Percentiles rank a stretch among this genome's conserved stretches.
Conservation (phyloP, 2,113 vertebrate genomes). For the Suncus etruscus region DNA sequence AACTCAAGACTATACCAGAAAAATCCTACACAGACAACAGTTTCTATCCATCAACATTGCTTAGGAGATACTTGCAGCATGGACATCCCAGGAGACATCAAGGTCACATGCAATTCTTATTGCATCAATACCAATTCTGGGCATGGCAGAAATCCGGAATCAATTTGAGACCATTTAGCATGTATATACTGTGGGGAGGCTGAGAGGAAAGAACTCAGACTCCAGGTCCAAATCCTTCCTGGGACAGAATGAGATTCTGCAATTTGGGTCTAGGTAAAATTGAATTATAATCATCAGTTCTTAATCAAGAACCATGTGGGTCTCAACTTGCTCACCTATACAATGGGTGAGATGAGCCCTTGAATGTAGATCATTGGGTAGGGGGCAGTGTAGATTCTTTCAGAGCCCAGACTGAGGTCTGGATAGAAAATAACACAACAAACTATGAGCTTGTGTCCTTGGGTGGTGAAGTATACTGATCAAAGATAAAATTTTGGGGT, state of each 20-base stretch:
- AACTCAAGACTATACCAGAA: not conserved
- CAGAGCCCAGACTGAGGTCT: not conserved
- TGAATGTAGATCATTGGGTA: not conserved
- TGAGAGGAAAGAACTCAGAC: not conserved
- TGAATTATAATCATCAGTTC: not conserved
- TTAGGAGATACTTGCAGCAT: not conserved
- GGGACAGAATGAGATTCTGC: not conserved
- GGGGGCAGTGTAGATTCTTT: not conserved
- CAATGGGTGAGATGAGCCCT: not conserved
- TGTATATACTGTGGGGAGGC: not conserved
- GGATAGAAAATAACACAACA: not conserved
- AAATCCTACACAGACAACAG: not conserved
- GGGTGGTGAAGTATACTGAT: not conserved
- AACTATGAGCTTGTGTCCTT: no score
- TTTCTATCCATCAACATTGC: not conserved
- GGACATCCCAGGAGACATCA: not conserved
- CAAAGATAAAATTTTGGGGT: conserved; percentile 4
- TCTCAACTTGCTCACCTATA: not conserved
- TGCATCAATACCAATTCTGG: no score
- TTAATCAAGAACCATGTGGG: not conserved
- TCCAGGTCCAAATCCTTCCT: not conserved
- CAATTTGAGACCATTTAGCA: not conserved
- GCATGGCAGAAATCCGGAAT: not conserved
- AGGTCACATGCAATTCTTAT: not conserved
- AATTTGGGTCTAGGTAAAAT: not conserved